These are phyloP conservation scores for Globodera ellingtonae DNA, from an alignment of 1,140 invertebrate species.

Conservation along the genomic window DNA sequence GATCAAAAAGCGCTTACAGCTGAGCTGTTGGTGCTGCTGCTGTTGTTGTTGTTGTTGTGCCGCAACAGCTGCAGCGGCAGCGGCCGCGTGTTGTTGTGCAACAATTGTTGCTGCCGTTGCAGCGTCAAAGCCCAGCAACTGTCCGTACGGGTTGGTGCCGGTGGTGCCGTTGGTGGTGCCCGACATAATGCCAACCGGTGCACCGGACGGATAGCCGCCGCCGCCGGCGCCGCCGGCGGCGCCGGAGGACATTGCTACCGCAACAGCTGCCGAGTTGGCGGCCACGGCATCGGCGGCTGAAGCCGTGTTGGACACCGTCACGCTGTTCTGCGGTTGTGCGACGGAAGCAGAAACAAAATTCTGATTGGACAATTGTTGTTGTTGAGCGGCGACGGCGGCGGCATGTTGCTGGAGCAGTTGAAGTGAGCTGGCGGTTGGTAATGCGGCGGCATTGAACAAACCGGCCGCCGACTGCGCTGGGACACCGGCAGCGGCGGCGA, in stretches of 20 bases:
- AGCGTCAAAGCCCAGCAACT: constrained; percentile 14
- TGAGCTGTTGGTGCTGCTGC: constrained; percentile 28
- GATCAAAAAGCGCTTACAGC: background rate
- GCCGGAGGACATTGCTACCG: background rate
- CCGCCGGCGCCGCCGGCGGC: background rate
- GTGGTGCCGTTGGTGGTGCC: constrained; percentile 1
- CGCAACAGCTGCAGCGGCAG: constrained; percentile 11
- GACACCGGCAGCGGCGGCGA: background rate
- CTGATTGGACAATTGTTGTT: constrained; percentile 69
- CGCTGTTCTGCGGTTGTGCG: background rate
- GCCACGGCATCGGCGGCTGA: background rate
- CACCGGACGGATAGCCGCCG: constrained; percentile 6
- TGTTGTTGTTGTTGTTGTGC: constrained; percentile 25
- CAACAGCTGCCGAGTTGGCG: background rate
- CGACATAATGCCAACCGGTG: background rate
- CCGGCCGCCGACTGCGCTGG: constrained; percentile 40
- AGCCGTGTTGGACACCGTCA: background rate
- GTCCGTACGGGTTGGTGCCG: constrained; percentile 11
- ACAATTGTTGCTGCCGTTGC: constrained; percentile 17
- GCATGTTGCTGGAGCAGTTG: constrained; percentile 82
- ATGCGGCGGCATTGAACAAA: constrained; percentile 71
- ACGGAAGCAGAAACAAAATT: background rate
- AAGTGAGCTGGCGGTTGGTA: constrained; percentile 41
- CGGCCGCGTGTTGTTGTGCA: constrained; percentile 7
- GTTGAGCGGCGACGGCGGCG: constrained; percentile 77